Conservation (phyloP, 2,888 invertebrate genomes). For the Sinhomidia bicolor region DNA sequence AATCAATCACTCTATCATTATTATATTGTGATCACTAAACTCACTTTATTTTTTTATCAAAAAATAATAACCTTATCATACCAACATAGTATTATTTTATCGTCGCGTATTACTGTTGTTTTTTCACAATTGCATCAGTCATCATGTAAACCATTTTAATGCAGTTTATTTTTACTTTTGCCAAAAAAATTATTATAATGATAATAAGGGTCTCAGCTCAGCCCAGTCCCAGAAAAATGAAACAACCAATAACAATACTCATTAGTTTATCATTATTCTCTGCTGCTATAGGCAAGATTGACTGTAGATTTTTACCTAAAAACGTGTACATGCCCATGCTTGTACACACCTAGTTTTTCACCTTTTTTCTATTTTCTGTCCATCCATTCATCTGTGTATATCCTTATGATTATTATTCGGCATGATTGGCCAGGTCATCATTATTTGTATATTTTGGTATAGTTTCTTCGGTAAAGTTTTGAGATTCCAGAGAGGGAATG, state of each 20-base stretch:
- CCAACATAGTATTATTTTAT: not conserved
- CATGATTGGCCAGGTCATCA: too few species aligned
- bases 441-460: not conserved
- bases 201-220: constrained; percentile 9
- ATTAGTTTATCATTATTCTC: too few species aligned
- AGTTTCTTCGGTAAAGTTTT: not conserved
- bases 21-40: not conserved
- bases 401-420: constrained; percentile 14
- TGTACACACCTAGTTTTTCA: constrained; percentile 1
- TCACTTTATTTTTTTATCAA: constrained; percentile 27
- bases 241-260: not conserved
- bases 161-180: not conserved
- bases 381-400: constrained; percentile 23
- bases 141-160: not conserved
- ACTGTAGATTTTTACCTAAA: too few species aligned
- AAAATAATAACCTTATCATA: not conserved
- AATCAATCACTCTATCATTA: constrained; percentile 51
- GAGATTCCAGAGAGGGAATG: constrained; percentile 10
- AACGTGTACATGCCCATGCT: not conserved
- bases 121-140: too few species aligned
- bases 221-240: constrained; percentile 10
- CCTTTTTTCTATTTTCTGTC: not conserved
- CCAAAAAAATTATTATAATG: too few species aligned
- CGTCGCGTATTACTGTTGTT: not conserved
- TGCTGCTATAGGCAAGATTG: too few species aligned